Evolutionary conservation across 1,140 invertebrate genomes (phyloP), one percentile per base, ranked within the genome.

Genomic region (Zaprionus taronus): DNA sequence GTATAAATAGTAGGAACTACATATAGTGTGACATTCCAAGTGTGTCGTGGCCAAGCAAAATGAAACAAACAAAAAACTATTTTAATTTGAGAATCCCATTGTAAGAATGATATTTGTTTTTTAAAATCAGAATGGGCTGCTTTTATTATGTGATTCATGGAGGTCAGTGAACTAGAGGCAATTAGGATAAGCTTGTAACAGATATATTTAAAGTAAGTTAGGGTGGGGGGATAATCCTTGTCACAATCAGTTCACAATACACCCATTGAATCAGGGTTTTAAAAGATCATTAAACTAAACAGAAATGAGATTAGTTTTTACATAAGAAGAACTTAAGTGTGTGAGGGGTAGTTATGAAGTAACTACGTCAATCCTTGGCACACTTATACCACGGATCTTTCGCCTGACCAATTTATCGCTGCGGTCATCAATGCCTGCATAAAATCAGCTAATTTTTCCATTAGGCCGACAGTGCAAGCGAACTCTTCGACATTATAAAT

Each of bases 391-490:
- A 34, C 0, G 26, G 15, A 64, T 20, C 44, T 60, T 38, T 68
- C 55, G 15, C n/a, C 49, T 53, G 41, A 17, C 44, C 65, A 24
- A 61, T 65, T 68, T 68, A 70, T 72, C 14, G 31, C 44, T 41
- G 34, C 60, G 64, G 68, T 68, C 57, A 58, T 60, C 38, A 61
- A 61, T 56, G 49, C 71, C 34, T 38, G 51, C 67, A 83, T 83
- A 75, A 80, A 86, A 86, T 75, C 73, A 72, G 56, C 72, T 87
- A 72, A 86, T 83, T 80, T 80, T 80, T 73, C 74, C 58, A 87
- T 89, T 86, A 78, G 64, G 65, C 71, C n/a, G 63, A 57, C 24
- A 34, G 31, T 34, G 9, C 55, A 78, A 49, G 77, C 47, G 77
- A 63, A 60, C 71, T 78, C 81, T 84, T 66, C 67, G 38, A 51